Base-by-base conservation (phyloP, 2,113 vertebrate species). In the Melanerpes formicivorus region DNA sequence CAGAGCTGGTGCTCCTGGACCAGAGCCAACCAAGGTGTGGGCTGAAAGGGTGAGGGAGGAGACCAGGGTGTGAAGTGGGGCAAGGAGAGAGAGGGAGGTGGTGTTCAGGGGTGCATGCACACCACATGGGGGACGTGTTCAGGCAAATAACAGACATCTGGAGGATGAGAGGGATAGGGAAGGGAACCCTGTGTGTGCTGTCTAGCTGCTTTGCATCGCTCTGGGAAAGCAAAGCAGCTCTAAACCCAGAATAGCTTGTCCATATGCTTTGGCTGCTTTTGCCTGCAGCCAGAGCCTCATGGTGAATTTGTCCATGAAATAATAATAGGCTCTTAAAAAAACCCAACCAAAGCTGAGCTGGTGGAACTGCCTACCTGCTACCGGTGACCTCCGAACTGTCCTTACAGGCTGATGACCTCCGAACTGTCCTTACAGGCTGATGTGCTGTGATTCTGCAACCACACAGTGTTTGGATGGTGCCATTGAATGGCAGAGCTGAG, bases 201-300 rank as follows among this genome's bases (percentile, higher is more conserved):
- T 85, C 84, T 85, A 67, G 84, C 90, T 94, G 82, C 73, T 96
- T 91, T 90, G 87, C 84, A 69, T 90, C 1, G 2, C 84, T 90
- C 87, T 94, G 90, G 91, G 89, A 96, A 91, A 92, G 87, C 75
- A 92, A 89, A 91, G 72, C 76, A 78, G 82, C 87, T 91, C 72
- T 69, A 91, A 85, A 84, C 94, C 81, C 79, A 91, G 87, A 92
- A 95, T 94, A 94, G 91, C 62, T 93, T 65, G 73, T 85, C 93
- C 93, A 90, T 96, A 93, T 94, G 94, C 84, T 95, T 52, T 42
- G 59, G 64, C 75, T 95, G 88, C 77, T 92, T 94, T 88, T 0
- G 2, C 81, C 62, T 0, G 7, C 87, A 94, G 89, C 69, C 82
- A 58, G 73, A 95, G 55, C 44, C 75, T 77, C 70, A 29, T 85